A percentile compares a stretch with the other conserved stretches of the same genome.
phyloP scores from a whole-genome alignment of 1,140 invertebrate species.

The Euborellia annulipes region DNA sequence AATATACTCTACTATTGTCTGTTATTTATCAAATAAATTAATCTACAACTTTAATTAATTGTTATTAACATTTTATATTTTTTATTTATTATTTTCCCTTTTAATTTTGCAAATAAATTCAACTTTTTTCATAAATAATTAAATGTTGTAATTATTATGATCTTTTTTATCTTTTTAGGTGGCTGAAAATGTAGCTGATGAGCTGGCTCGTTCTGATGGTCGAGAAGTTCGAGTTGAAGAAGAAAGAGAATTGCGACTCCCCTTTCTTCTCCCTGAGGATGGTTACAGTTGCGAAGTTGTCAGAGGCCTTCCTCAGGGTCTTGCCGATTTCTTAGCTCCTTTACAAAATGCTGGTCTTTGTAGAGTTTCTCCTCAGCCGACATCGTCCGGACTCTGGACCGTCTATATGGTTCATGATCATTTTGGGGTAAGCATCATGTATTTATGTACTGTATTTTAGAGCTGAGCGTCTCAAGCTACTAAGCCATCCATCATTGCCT shows the following conservation, averaged over 20 bases:
- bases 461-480: too few species aligned
- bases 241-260: slow-evolving; percentile 72
- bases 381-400: slow-evolving; percentile 83
- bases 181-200: slow-evolving; percentile 85
- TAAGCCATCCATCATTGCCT: too few species aligned
- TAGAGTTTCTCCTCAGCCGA: slow-evolving; percentile 73
- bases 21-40: too few species aligned
- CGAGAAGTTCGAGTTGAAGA: slow-evolving; percentile 68
- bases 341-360: slow-evolving; percentile 75
- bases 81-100: too few species aligned
- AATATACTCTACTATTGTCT: too few species aligned
- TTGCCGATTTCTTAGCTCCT: slow-evolving; percentile 82
- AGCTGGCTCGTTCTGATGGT: slow-evolving; percentile 76
- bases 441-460: too few species aligned
- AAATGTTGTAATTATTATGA: too few species aligned
- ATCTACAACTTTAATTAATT: too few species aligned
- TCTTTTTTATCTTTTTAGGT: slow-evolving; percentile 37
- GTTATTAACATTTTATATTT: too few species aligned
- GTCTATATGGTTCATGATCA: slow-evolving; percentile 61
- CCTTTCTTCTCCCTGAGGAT: slow-evolving; percentile 88
- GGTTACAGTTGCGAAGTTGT: slow-evolving; percentile 96
- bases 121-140: too few species aligned
- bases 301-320: slow-evolving; percentile 75
- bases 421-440: slow-evolving; percentile 14
- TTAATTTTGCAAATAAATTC: too few species aligned